Evolutionary conservation across 2,113 vertebrate species (phyloP), one percentile per base, ranked within the genome.

Genomic region (Trichomycterus rosablanca): DNA sequence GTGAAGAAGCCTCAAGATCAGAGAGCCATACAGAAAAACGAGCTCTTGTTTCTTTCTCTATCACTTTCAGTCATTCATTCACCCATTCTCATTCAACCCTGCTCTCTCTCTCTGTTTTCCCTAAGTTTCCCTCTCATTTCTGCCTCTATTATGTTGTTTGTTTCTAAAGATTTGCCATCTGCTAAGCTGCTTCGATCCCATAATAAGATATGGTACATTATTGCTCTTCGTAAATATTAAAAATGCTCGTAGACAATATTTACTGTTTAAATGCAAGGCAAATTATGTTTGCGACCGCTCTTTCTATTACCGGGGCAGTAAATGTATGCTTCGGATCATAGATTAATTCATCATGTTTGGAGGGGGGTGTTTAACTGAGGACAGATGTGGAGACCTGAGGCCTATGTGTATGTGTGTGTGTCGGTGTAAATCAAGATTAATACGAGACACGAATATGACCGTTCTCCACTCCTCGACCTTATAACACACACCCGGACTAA

Each of bases 1-100:
- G 75, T 87, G 84, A 89, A 89, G 86, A 86, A 89, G 87, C 83
- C 74, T 83, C 86, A 80, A 85, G 83, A 87, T 89, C 86, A 86
- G 86, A 88, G 84, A 80, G 76, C 79, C 76, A 72, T 75, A 80
- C 81, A 86, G 84, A 87, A 87, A 84, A 70, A 82, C 78, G 79
- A 82, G 81, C 80, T 84, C 80, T 81, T 83, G 74, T 81, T 83
- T 79, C 77, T 82, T 81, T 84, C 81, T 76, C 73, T 76, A 80
- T 78, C 78, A 73, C 61, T 71, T 66, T 68, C 39, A 39, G 66
- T 70, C 67, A 67, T 81, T 82, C 80, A 75, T 78, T 83, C 79
- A 68, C 76, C 83, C 73, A 63, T 79, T 80, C 76, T 83, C 77
- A 71, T 82, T 82, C 81, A 65, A 26, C 74, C 78, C 79, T 80